These are phyloP conservation scores for Lacerta viridis DNA, from an alignment of 2,797 vertebrate genomes.

Conservation along the genomic window DNA sequence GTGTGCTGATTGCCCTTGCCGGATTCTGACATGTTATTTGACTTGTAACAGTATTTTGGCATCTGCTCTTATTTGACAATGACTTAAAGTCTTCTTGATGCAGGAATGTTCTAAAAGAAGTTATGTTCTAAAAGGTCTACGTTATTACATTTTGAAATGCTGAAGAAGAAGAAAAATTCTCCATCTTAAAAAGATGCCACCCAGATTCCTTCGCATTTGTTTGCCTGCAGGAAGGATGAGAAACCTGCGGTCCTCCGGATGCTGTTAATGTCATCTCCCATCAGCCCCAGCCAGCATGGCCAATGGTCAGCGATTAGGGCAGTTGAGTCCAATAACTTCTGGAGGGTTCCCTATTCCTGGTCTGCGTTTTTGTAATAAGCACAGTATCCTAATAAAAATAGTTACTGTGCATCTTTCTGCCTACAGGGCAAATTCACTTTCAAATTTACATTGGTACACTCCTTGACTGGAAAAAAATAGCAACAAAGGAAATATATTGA, in stretches of 20 bases:
- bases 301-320: too few species aligned
- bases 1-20: not conserved
- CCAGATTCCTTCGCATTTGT: slow-evolving; percentile 51
- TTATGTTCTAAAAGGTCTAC: not conserved
- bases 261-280: too few species aligned
- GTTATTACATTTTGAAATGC: not conserved
- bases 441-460: not conserved
- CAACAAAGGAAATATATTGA: slow-evolving; percentile 27
- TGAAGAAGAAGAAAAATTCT: not conserved
- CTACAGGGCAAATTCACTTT: not conserved
- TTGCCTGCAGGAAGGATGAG: not conserved
- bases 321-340: too few species aligned
- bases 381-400: slow-evolving; percentile 26
- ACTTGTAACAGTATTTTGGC: not conserved
- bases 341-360: not conserved
- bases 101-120: not conserved
- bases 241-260: too few species aligned
- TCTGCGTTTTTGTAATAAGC: slow-evolving; percentile 59
- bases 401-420: not conserved
- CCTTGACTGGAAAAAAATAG: not conserved
- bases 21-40: not conserved
- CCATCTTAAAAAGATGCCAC: slow-evolving; percentile 21
- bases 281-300: too few species aligned
- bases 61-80: not conserved
- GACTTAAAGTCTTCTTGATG: not conserved